Conservation (phyloP, 2,888 invertebrate species). For the Callimorpha dominula region DNA sequence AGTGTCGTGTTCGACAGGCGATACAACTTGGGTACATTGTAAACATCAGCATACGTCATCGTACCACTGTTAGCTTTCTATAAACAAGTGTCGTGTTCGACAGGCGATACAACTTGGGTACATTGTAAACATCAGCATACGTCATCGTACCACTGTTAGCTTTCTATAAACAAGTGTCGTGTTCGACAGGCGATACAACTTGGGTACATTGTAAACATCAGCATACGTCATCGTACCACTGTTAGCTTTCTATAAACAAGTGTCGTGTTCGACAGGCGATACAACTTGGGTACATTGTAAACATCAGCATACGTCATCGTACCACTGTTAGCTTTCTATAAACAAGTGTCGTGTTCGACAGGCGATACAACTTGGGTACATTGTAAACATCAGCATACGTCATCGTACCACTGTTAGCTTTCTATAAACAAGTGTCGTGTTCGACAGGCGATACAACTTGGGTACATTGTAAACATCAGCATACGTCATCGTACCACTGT, state of each 20-base stretch:
- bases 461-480: neutral
- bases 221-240: too few relatives aligned
- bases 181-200: conserved; percentile 5
- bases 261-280: conserved; percentile 2
- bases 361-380: conserved; percentile 3
- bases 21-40: neutral
- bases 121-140: neutral
- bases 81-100: neutral
- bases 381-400: neutral
- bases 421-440: neutral
- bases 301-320: neutral
- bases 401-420: too few relatives aligned
- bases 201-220: neutral
- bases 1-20: neutral
- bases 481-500: too few relatives aligned
- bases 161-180: neutral
- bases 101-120: conserved; percentile 5
- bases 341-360: neutral
- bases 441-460: conserved; percentile 5
- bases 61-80: too few relatives aligned
- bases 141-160: too few relatives aligned
- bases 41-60: neutral
- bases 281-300: neutral
- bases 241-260: neutral
- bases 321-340: neutral